phyloP scores from a whole-genome alignment of 2,888 invertebrate genomes.

The Leptothorax acervorum region DNA sequence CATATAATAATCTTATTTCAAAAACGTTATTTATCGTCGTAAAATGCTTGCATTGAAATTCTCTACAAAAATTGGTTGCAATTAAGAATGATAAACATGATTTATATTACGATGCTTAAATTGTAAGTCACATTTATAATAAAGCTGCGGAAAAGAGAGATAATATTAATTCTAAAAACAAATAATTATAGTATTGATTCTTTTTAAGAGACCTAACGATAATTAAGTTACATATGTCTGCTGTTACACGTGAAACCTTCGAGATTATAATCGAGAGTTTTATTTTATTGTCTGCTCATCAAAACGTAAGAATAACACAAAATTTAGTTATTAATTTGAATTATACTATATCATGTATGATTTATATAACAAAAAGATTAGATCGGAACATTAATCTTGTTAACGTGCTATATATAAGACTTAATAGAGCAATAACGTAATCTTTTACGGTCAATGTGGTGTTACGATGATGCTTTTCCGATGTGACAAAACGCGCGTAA shows the following conservation, averaged over 20 bases:
- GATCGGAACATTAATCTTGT: neutral
- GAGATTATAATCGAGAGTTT: too few relatives aligned
- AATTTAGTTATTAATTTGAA: neutral
- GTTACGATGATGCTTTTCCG: neutral
- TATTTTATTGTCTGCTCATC: too few relatives aligned
- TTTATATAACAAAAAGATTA: neutral
- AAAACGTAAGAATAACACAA: too few relatives aligned
- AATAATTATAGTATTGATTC: neutral
- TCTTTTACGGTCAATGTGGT: neutral
- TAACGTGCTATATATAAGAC: neutral
- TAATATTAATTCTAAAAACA: neutral
- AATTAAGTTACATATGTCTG: too few relatives aligned
- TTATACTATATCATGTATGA: neutral
- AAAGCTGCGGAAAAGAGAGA: neutral
- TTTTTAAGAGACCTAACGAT: too few relatives aligned
- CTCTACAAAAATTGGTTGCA: neutral
- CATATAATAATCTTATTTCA: neutral
- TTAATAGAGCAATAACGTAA: neutral
- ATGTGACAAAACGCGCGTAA: constrained; percentile 33
- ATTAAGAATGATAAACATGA: neutral
- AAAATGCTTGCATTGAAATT: constrained; percentile 2
- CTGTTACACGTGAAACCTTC: too few relatives aligned
- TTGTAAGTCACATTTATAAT: neutral
- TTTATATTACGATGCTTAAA: neutral
- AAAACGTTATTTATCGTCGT: neutral